phyloP scores from a whole-genome alignment of 1,140 invertebrate genomes.

The Tetragnatha versicolor region DNA sequence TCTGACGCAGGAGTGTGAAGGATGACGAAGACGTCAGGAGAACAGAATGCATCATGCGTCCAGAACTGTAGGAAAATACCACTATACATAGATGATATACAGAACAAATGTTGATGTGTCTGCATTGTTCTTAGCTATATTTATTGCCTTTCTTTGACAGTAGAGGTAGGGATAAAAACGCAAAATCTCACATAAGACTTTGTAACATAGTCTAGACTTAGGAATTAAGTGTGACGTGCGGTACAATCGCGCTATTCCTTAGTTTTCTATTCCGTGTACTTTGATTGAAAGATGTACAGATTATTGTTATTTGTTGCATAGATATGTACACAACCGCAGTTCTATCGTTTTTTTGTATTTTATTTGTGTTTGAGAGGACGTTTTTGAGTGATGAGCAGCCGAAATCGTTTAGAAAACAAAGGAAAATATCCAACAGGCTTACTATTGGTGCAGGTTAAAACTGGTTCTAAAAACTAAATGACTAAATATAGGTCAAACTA shows the following conservation, averaged over 20 bases:
- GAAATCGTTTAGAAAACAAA: no score
- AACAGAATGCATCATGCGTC: no score
- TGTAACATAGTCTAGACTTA: constrained; percentile 50
- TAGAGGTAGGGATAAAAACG: constrained; percentile 11
- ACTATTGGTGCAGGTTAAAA: no score
- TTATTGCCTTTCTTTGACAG: constrained; percentile 50
- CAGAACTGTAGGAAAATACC: constrained; percentile 15
- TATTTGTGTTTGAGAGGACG: not conserved
- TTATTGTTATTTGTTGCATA: constrained; percentile 53
- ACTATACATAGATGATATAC: constrained; percentile 10
- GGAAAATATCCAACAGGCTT: no score
- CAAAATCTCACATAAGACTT: constrained; percentile 8
- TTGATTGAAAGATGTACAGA: constrained; percentile 47
- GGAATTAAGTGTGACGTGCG: constrained; percentile 9
- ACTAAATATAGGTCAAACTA: no score
- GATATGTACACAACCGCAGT: constrained; percentile 32
- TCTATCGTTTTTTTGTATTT: constrained; percentile 27
- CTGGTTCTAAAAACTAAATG: no score
- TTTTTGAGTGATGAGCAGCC: constrained; percentile 13
- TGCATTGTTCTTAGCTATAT: constrained; percentile 48
- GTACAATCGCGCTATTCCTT: not conserved
- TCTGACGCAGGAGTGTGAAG: no score
- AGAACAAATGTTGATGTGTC: constrained; percentile 39
- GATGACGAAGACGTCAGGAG: no score
- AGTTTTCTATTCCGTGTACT: constrained; percentile 34